Evolutionary conservation across 2,888 invertebrate species (phyloP), one percentile per base, ranked within the genome.

Genomic region (Labia minor): DNA sequence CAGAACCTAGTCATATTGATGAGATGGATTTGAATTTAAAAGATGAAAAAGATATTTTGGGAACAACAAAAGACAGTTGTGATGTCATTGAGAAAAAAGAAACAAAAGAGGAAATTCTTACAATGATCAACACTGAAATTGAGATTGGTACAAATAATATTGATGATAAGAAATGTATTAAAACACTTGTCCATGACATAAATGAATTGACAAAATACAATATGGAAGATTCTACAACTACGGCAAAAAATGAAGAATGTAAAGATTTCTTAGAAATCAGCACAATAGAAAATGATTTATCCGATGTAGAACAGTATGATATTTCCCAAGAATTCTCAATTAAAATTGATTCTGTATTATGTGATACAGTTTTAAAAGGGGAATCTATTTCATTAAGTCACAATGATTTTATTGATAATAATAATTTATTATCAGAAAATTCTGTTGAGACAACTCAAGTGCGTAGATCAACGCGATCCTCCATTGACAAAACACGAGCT

Each of bases 211-310:
- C 26, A 26, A 26, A 26, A 26, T 3, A 26, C 26, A 26, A 26
- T 6, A 8, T 6, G 8, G 26, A 26, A 26, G 4, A 3, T 26
- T 3, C 3, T 6, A 26, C 3, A 6, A 8, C 3, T 8, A 8
- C 3, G 3, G 3, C 8, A 8, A 16, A 49, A 49, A 8, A 6
- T 8, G 33, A 11, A 79, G 49, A 49, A 8, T 10, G 6, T n/a
- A 49, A 49, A 49, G 49, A 49, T 49, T 16, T 49, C 14, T 14
- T 49, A 49, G 49, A 49, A 8, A 11, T 49, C 2, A 49, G 14
- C 14, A 10, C 14, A 14, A 87, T 65, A 87, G 26, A 3, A 26
- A 26, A 26, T 26, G 49, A 49, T 49, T 49, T 49, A n/a, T 49
- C 49, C n/a, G 49, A 49, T 49, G 49, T 49, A 8, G 49, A 49